A percentile compares a stretch with the other conserved stretches of the same genome.
These are phyloP conservation scores for Eulithis testata DNA, from an alignment of 2,888 invertebrate species.

Conservation along the genomic window DNA sequence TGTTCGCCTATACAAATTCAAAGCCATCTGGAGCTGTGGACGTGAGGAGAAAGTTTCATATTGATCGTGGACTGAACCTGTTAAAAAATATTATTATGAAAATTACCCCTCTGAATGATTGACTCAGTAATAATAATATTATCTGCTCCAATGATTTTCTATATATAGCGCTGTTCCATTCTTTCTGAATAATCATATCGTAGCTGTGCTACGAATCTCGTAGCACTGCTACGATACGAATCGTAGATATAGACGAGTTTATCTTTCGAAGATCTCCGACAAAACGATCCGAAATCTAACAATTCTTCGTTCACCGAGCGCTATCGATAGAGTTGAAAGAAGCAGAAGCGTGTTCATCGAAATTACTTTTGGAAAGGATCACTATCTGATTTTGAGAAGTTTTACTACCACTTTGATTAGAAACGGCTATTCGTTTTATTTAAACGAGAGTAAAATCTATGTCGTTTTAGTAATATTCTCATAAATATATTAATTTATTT, in stretches of 20 bases:
- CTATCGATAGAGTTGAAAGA: slow-evolving; percentile 21
- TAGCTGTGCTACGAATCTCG: neutral
- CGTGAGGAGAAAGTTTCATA: no score
- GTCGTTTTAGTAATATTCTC: no score
- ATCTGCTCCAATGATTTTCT: no score
- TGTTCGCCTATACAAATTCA: no score
- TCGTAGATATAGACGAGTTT: slow-evolving; percentile 1
- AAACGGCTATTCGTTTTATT: slow-evolving; percentile 7
- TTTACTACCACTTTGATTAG: slow-evolving; percentile 12
- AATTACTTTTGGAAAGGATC: slow-evolving; percentile 23
- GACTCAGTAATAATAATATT: no score
- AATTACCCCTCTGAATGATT: no score
- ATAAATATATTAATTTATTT: no score
- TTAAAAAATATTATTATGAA: no score
- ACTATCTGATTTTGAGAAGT: slow-evolving; percentile 21
- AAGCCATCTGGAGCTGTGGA: no score
- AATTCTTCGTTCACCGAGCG: slow-evolving; percentile 20
- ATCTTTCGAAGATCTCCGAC: slow-evolving; percentile 4
- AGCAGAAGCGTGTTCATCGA: slow-evolving; percentile 22
- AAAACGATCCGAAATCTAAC: slow-evolving; percentile 19
- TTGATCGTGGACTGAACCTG: no score
- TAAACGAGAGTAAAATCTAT: neutral
- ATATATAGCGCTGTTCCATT: no score
- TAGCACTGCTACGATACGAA: slow-evolving; percentile 8
- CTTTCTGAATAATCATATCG: no score